Evolutionary conservation across 2,113 vertebrate genomes (phyloP), one percentile per base, ranked within the genome.

Genomic region (Craseonycteris thonglongyai): DNA sequence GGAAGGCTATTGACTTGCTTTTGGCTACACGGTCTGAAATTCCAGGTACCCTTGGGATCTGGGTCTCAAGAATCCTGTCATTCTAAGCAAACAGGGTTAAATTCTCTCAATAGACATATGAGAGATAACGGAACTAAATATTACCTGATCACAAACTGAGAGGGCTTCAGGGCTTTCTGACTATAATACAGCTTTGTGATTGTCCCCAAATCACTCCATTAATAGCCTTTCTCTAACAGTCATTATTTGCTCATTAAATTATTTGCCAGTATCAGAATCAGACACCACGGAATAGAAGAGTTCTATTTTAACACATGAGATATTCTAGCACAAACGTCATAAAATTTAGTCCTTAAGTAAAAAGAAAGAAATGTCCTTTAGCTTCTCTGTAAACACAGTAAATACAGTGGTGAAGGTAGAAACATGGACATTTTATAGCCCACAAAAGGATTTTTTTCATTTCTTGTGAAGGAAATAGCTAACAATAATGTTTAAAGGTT

Each of bases 1-100:
- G 58, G 42, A 81, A 59, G 5, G 28, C 88, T 95, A 92, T 78
- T 95, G 88, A 92, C 66, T 82, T 86, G 49, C 80, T 86, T 81
- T 90, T 61, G 40, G 56, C 40, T 51, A 58, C 22, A 47, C 26
- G 13, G 47, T 45, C 51, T 96, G 81, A 85, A 93, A 95, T 87
- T 63, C 19, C 58, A 90, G 88, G 38, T 40, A 18, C 87, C 33
- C 63, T 54, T 87, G 80, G 79, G 69, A 63, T 74, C 89, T 89
- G n/a, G 26, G 7, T 65, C 45, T 88, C 49, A 92, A 59, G 69
- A 88, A 72, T 59, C 88, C 45, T 92, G 66, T 45, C 45, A 4
- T 80, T 88, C n/a, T 83, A 81, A 93, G 66, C n/a, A 88, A 84
- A 93, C 40, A 72, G 47, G 19, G 30, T 38, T 69, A 69, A 7